Conservation (phyloP, 2,113 vertebrate genomes). For the Ageneiosus marmoratus region DNA sequence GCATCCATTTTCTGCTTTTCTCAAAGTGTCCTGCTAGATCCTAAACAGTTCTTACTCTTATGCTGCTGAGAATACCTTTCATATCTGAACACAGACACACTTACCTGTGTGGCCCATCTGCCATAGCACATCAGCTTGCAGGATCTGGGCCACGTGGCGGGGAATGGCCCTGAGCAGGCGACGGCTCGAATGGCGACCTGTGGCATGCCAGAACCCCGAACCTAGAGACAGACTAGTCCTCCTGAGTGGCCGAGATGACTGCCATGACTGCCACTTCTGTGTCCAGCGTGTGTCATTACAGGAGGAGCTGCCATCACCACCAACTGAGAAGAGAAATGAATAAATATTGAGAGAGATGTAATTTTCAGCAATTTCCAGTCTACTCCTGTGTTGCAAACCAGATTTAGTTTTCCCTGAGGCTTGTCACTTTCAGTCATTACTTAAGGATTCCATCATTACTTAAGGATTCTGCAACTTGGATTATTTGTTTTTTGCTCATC, state of each 20-base stretch:
- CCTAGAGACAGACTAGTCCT: conserved; percentile 90
- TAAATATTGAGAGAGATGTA: neutral
- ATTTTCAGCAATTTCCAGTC: neutral
- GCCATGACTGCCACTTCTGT: conserved; percentile 97
- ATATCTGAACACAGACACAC: neutral
- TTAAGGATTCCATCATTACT: too few species aligned
- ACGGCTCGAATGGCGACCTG: conserved; percentile 91
- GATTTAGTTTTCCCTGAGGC: too few species aligned
- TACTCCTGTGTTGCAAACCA: too few species aligned
- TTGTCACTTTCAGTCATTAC: too few species aligned
- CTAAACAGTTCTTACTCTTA: neutral
- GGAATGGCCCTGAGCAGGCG: conserved; percentile 93
- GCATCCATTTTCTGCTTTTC: too few species aligned
- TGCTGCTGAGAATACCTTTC: neutral
- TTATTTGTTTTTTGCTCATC: too few species aligned
- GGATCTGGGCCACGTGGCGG: conserved; percentile 93
- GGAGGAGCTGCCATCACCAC: conserved; percentile 69
- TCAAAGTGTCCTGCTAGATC: neutral
- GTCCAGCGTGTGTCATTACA: conserved; percentile 87
- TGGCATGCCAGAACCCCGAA: conserved; percentile 97
- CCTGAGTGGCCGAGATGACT: conserved; percentile 89
- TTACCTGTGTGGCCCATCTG: conserved; percentile 96
- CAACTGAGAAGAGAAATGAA: conserved; percentile 11
- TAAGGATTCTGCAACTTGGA: too few species aligned
- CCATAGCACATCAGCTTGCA: conserved; percentile 97